Percentiles rank a stretch among this genome's conserved stretches.
Conservation (phyloP, 1,140 invertebrate genomes). For the Drosophila sucinea region DNA sequence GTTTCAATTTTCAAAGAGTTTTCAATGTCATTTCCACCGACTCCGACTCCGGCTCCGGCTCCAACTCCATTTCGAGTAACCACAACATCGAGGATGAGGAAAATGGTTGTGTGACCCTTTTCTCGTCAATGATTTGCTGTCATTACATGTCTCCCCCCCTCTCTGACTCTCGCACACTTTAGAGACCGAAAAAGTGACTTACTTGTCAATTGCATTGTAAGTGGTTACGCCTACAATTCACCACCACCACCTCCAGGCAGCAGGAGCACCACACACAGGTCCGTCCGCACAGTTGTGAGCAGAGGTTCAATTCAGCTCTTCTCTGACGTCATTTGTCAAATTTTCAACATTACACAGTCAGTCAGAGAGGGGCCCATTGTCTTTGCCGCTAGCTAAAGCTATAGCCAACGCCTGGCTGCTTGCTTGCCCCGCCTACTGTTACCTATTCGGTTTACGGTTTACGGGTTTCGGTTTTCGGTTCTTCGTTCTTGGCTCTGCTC, state of each 20-base stretch:
- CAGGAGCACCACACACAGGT: too few species aligned
- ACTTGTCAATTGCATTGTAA: constrained; percentile 58
- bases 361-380: constrained; percentile 37
- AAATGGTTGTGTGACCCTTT: background rate
- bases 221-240: constrained; percentile 44
- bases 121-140: background rate
- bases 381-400: constrained; percentile 29
- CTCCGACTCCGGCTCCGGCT: too few species aligned
- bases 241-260: too few species aligned
- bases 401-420: too few species aligned
- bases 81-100: too few species aligned
- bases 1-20: too few species aligned
- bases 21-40: too few species aligned
- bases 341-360: constrained; percentile 40
- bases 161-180: background rate
- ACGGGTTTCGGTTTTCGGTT: background rate
- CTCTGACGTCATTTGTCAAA: constrained; percentile 79
- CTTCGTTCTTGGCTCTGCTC: too few species aligned
- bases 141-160: constrained; percentile 1
- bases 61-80: too few species aligned
- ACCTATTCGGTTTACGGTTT: constrained; percentile 16
- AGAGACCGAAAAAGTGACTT: constrained; percentile 21
- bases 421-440: constrained; percentile 25
- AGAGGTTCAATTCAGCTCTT: background rate
- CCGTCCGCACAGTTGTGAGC: too few species aligned